phyloP scores from a whole-genome alignment of 2,113 vertebrate species.

The Nycticebus coucang region DNA sequence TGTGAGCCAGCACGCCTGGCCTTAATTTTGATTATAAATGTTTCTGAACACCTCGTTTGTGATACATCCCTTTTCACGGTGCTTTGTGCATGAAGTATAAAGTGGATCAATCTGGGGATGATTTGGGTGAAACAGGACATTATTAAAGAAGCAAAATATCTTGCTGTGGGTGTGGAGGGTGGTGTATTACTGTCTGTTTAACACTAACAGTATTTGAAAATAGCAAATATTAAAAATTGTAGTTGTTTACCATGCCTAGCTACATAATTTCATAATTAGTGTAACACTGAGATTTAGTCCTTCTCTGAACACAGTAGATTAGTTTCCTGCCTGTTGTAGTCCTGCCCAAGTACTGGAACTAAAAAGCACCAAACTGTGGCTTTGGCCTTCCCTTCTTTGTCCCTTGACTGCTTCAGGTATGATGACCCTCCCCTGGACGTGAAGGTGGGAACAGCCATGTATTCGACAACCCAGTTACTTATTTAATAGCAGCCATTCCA shows the following conservation, averaged over 20 bases:
- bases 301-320: background rate
- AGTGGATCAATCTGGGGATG: background rate
- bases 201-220: constrained; percentile 18
- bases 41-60: background rate
- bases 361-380: background rate
- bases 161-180: background rate
- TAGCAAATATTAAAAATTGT: constrained; percentile 35
- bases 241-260: background rate
- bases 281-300: background rate
- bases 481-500: background rate
- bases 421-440: background rate
- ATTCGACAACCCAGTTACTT: background rate
- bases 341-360: background rate
- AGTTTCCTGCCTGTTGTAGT: background rate
- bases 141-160: constrained; percentile 19
- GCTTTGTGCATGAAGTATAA: background rate
- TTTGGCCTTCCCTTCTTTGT: background rate
- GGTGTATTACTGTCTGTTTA: background rate
- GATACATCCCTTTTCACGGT: background rate
- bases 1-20: too few species aligned
- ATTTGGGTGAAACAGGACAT: background rate
- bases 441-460: background rate
- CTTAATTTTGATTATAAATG: background rate
- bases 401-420: background rate
- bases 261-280: background rate